phyloP scores from a whole-genome alignment of 2,113 vertebrate genomes.

The Phocoena sinus region DNA sequence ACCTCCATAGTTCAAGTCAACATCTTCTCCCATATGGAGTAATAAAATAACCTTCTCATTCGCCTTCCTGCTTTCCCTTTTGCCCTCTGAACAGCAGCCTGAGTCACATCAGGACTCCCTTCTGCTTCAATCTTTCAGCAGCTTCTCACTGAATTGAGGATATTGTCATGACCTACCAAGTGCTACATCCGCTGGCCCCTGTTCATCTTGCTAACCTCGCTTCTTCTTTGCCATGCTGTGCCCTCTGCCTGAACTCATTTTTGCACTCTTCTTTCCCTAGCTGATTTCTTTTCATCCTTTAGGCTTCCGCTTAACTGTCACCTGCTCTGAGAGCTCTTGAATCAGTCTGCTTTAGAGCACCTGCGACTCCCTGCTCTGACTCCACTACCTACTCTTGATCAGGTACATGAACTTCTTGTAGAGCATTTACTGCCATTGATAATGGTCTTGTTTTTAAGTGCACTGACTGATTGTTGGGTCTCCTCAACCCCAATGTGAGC shows the following conservation, averaged over 20 bases:
- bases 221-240: background rate
- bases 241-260: background rate
- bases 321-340: background rate
- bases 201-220: background rate
- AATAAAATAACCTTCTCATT: rapidly evolving
- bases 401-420: background rate
- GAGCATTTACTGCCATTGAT: too few species aligned
- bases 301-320: background rate
- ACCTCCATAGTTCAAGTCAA: background rate
- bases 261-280: background rate
- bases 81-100: background rate
- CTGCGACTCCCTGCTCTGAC: background rate
- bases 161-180: rapidly evolving
- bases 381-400: background rate
- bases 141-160: background rate
- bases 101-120: background rate
- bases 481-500: background rate
- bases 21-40: background rate
- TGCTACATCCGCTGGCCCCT: background rate
- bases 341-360: background rate
- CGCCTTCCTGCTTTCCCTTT: background rate
- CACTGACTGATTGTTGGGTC: background rate
- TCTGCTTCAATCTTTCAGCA: background rate
- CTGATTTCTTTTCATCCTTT: background rate
- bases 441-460: background rate